These are phyloP conservation scores for Ommatoiulus sabulosus DNA, from an alignment of 2,888 invertebrate species.

Conservation along the genomic window DNA sequence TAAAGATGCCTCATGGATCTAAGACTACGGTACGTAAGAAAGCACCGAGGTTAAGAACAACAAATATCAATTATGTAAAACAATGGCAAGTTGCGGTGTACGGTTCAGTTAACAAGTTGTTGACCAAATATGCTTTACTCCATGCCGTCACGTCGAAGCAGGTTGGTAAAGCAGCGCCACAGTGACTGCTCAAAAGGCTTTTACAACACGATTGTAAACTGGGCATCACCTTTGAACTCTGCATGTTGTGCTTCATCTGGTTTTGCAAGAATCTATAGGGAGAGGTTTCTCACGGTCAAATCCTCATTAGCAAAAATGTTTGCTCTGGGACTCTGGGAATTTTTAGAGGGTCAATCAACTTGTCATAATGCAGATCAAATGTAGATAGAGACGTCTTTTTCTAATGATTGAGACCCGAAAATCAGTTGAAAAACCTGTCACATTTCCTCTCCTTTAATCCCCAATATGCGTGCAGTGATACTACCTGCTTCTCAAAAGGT, in stretches of 20 bases:
- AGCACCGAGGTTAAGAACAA: too few species aligned
- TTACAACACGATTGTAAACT: background rate
- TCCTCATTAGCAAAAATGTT: background rate
- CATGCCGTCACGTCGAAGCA: background rate
- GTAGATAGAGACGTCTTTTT: background rate
- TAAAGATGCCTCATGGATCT: too few species aligned
- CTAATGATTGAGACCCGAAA: background rate
- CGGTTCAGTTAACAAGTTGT: background rate
- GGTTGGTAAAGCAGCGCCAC: background rate
- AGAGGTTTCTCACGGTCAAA: background rate
- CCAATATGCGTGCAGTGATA: background rate
- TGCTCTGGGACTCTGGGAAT: background rate
- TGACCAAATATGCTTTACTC: background rate
- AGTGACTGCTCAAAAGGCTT: too few species aligned
- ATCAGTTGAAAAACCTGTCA: slow-evolving; percentile 7
- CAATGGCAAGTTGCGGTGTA: background rate
- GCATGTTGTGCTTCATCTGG: background rate
- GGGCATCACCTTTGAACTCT: background rate
- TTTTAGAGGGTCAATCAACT: background rate
- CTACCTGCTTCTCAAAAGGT: background rate
- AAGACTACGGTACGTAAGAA: too few species aligned
- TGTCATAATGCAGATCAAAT: slow-evolving; percentile 3
- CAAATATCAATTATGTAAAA: background rate
- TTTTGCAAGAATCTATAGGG: background rate
- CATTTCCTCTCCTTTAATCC: background rate